Evolutionary conservation across 1,140 invertebrate genomes (phyloP).

Genomic region (Lasioglossum baleicum): DNA sequence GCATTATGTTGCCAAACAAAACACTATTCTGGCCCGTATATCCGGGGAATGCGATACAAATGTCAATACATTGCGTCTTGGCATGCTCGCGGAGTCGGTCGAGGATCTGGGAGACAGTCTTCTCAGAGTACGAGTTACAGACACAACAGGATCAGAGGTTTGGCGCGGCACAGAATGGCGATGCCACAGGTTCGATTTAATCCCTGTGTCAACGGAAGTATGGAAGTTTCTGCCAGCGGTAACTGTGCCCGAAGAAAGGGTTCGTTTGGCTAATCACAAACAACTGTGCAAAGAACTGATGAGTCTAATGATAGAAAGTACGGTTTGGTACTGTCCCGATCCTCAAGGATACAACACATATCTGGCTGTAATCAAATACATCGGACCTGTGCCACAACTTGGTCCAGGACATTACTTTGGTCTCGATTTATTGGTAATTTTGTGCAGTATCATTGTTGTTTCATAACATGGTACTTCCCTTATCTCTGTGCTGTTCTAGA

Average conservation of each 20-base stretch:
- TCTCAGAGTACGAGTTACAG: conserved; percentile 60
- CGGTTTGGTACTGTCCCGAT: conserved; percentile 63
- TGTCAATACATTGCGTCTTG: conserved; percentile 59
- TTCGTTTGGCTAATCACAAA: conserved; percentile 77
- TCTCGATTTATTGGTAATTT: conserved; percentile 81
- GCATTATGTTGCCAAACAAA: conserved; percentile 65
- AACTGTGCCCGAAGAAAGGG: conserved; percentile 76
- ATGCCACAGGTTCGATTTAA: conserved; percentile 68
- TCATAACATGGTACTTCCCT: no score
- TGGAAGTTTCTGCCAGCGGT: conserved; percentile 80
- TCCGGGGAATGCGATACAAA: conserved; percentile 66
- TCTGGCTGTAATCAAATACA: conserved; percentile 78
- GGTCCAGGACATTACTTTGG: conserved; percentile 81
- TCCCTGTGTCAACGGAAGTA: conserved; percentile 71
- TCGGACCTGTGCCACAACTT: conserved; percentile 79
- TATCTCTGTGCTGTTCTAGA: no score
- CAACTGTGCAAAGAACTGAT: conserved; percentile 76
- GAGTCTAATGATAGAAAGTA: conserved; percentile 69
- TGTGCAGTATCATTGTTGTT: background rate
- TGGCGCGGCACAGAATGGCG: conserved; percentile 74
- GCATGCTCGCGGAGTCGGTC: conserved; percentile 68
- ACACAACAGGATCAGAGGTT: conserved; percentile 53
- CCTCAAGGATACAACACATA: conserved; percentile 48
- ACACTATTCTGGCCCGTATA: conserved; percentile 63
- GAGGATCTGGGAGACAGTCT: conserved; percentile 55